Evolutionary conservation across 2,113 vertebrate species (phyloP).

Genomic region (Struthio camelus): DNA sequence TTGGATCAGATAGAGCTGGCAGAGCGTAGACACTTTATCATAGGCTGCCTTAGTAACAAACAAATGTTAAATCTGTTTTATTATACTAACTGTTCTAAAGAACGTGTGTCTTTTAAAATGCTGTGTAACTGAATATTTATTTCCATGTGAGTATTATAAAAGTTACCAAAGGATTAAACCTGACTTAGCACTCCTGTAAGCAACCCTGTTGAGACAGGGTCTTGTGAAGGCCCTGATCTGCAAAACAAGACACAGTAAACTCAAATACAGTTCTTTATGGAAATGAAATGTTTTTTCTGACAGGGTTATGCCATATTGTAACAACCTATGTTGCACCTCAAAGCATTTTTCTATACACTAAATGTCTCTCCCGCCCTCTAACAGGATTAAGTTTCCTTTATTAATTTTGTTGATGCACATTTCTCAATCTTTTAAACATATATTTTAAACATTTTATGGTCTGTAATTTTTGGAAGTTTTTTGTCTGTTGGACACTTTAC

Average conservation of each 20-base stretch:
- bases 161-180: constrained; percentile 88
- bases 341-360: constrained; percentile 78
- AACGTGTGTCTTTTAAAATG: constrained; percentile 72
- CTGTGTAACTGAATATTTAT: constrained; percentile 81
- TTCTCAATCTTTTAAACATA: constrained; percentile 78
- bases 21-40: constrained; percentile 75
- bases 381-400: constrained; percentile 75
- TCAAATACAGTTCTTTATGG: constrained; percentile 71
- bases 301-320: constrained; percentile 76
- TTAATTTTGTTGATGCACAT: constrained; percentile 75
- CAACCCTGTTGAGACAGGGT: constrained; percentile 61
- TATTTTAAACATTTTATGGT: constrained; percentile 85
- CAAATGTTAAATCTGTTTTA: constrained; percentile 71
- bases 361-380: constrained; percentile 73
- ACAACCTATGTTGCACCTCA: constrained; percentile 68
- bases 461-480: constrained; percentile 75
- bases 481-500: constrained; percentile 80
- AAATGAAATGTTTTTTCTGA: constrained; percentile 77
- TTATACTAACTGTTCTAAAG: constrained; percentile 76
- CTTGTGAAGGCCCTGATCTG: constrained; percentile 59
- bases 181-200: constrained; percentile 69
- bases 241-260: constrained; percentile 54
- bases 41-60: constrained; percentile 81
- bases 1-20: constrained; percentile 64
- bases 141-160: constrained; percentile 83